Evolutionary conservation across 2,888 invertebrate species (phyloP), one percentile per base, ranked within the genome.

Genomic region (Tiliacea citrago): DNA sequence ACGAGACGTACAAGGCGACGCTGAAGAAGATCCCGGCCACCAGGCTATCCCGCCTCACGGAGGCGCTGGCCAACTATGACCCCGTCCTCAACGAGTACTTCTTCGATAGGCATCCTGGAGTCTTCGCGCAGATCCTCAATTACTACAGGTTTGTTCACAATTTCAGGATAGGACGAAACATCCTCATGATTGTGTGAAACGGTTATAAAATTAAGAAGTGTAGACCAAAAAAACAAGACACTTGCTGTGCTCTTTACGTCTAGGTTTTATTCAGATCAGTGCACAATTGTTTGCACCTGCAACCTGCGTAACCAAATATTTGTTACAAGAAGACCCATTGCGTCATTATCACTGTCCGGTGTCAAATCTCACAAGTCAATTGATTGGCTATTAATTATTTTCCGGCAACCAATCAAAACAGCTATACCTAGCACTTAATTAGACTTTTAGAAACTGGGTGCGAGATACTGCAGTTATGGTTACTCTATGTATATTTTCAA

Each of bases 41-140:
- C 71, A 97, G 99, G 83, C 97, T 99, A 86, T 99, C 99, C 70
- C 97, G 99, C 83, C 97, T 99, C 86, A 99, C 99, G 79, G 99
- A 99, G 96, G 99, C 99, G 63, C 97, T 99, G 90, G 99, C 99
- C 93, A 99, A 99, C 97, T 99, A 99, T 97, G 99, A 99, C 97
- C 99, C 99, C 66, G 98, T 99, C 91, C 97, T 99, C 91, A 99
- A 99, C 96, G 99, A 99, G 97, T 99, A 99, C 97, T 99, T 99
- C 97, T 99, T 99, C 97, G 99, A 99, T 96, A 97, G 99, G 88
- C 99, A 99, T 97, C 99, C 99, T 49, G 99, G 99, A 71, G 99
- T 97, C 88, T 99, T 99, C 96, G 99, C 99, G 76, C 99, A 99
- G 97, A 98, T 99, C 90, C 97, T 99, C 91, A 99, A 99, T 96